Base-by-base conservation (phyloP, 2,797 vertebrate genomes). In the Lepus oiostolus region DNA sequence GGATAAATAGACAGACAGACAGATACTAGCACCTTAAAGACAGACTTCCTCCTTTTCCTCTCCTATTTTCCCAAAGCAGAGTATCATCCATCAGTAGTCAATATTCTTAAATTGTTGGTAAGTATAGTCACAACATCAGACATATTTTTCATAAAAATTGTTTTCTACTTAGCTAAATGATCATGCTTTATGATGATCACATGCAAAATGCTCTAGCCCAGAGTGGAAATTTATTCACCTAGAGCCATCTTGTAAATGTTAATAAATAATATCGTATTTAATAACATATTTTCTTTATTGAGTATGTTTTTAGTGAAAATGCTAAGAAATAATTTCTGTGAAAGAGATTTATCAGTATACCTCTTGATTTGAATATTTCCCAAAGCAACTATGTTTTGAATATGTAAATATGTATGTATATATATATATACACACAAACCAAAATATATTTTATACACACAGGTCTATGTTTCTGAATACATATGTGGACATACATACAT, bases 361-460 rank as follows among this genome's bases (percentile, higher is more conserved):
- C 7, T 47, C 79, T 70, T 93, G 67, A 93, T 91, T 96, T 95
- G 79, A 96, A 68, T 94, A 95, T 95, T 89, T 93, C 65, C 32
- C 38, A 52, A 94, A 91, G 75, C 63, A 77, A 88, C n/a, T 91
- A 54, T 91, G 14, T 74, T 90, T 54, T 95, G 21, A 77, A 79
- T 81, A 42, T 68, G 8, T 89, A 71, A 65, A 50, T 42, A 16
- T 38, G 3, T 38, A 30, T 38, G 14, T 26, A 3, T 35, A 0
- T 70, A 9, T 11, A 30, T 14, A 13, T 7, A 13, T 28, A 21
- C 35, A 16, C 52, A 12, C 38, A 42, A 42, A 7, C 38, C 38
- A 58, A 58, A 63, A 71, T 68, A 84, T 32, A 77, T 85, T 86
- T 58, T 89, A 82, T 42, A 71, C 19, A 82, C 7, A 74, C 2